phyloP scores from a whole-genome alignment of 1,140 invertebrate genomes.

The Pogonognathellus flavescens region DNA sequence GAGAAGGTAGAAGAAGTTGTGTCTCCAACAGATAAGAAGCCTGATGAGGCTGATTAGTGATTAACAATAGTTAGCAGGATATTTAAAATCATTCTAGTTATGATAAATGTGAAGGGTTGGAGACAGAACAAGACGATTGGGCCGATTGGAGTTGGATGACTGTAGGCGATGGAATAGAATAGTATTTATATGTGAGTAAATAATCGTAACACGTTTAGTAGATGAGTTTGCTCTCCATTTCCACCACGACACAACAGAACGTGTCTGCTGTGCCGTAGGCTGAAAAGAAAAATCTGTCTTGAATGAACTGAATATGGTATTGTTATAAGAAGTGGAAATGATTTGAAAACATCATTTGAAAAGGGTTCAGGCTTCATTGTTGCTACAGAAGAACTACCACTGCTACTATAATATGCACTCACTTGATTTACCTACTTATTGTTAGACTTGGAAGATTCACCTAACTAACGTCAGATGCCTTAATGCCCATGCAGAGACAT shows the following conservation, averaged over 20 bases:
- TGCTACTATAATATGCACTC: neutral
- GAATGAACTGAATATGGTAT: constrained; percentile 25
- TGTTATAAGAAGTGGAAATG: neutral
- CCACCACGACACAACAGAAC: constrained; percentile 19
- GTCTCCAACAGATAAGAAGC: too few species aligned
- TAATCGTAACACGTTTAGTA: too few species aligned
- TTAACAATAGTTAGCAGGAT: too few species aligned
- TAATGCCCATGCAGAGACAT: neutral
- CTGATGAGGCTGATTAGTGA: too few species aligned
- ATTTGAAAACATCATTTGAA: neutral
- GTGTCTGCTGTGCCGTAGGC: neutral
- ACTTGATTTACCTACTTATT: constrained; percentile 17
- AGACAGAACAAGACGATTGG: too few species aligned
- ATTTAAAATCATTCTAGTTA: too few species aligned
- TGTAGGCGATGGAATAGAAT: too few species aligned
- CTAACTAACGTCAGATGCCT: neutral
- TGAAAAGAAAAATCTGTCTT: neutral
- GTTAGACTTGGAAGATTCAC: neutral
- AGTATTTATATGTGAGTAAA: too few species aligned
- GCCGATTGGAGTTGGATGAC: too few species aligned
- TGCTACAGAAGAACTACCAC: neutral
- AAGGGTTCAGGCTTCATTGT: neutral
- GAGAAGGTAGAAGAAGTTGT: too few species aligned
- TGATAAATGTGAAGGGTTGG: too few species aligned
- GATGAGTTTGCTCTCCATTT: constrained; percentile 18